Evolutionary conservation across 2,797 vertebrate genomes (phyloP).

Genomic region (Sebastes wilsoni): DNA sequence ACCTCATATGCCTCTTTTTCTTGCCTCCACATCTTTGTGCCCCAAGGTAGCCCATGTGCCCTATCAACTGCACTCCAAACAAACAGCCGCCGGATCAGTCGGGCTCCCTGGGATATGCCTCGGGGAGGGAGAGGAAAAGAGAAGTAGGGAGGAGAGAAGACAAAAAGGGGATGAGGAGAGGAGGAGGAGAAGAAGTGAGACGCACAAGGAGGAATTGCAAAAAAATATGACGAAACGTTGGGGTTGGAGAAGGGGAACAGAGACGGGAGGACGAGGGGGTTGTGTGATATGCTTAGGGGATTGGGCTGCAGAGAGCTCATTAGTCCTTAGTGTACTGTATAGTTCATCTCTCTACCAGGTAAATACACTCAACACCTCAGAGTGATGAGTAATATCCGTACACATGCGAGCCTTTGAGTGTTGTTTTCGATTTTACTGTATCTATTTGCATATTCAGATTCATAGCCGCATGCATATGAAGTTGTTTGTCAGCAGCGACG

Average conservation of each 20-base stretch:
- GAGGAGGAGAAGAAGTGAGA: conserved; percentile 41
- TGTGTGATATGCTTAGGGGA: conserved; percentile 56
- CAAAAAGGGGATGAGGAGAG: neutral
- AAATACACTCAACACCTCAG: conserved; percentile 61
- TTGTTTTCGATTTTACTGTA: conserved; percentile 37
- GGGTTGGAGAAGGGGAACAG: neutral
- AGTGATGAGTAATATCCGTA: conserved; percentile 33
- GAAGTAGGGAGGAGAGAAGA: conserved; percentile 13
- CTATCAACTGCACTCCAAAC: conserved; percentile 71
- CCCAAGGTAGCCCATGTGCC: conserved; percentile 56
- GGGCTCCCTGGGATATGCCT: conserved; percentile 65
- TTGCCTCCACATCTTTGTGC: conserved; percentile 36
- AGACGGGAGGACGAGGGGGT: neutral
- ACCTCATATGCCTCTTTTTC: conserved; percentile 30
- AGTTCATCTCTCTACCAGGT: conserved; percentile 65
- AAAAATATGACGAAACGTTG: conserved; percentile 35
- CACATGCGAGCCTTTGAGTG: neutral
- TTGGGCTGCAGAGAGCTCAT: conserved; percentile 76
- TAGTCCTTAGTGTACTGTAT: conserved; percentile 68
- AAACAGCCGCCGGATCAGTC: conserved; percentile 70
- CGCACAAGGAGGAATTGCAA: conserved; percentile 34
- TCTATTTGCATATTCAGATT: conserved; percentile 65
- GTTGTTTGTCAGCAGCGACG: conserved; percentile 30
- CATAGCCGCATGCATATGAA: conserved; percentile 37
- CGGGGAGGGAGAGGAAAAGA: conserved; percentile 31